Evolutionary conservation across 1,140 invertebrate genomes (phyloP), one percentile per base, ranked within the genome.

Genomic region (Hesperophylax magnus): DNA sequence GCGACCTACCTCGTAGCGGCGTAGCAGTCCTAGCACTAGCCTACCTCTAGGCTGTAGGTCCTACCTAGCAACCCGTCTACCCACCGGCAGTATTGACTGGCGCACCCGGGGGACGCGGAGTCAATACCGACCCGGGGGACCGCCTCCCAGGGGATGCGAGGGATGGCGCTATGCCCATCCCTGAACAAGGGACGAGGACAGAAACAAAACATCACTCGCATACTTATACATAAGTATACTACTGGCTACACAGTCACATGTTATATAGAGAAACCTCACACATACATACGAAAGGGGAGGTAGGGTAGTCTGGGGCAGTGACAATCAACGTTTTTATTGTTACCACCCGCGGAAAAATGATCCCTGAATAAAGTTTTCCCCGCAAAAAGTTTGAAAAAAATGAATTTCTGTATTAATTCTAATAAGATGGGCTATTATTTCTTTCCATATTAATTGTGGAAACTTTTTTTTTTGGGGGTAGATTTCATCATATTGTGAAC

Each of bases 81-180:
- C 77, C 47, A 71, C 77, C 87, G 75, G 52, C 63, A 69, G 80
- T 81, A 81, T 82, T 82, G 84, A 84, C 83, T 84, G 80, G 80
- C 79, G 65, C 84, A 83, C 81, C 84, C 83, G 82, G 80, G 88
- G 82, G 79, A 77, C 75, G 78, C 80, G 87, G 87, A 88, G 87
- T 88, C 87, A 84, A 85, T 86, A 85, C 86, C 86, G 86, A 86
- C 89, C 88, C 89, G 77, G 86, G 89, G 88, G 89, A 90, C 88
- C 88, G 89, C 89, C 89, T 89, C 72, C 72, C 72, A 60, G 24
- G 72, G 72, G 72, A 76, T n/a, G 54, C 58, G 24, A 15, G 56
- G 72, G 72, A 76, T 27, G 72, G 24, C 9, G 54, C 56, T 22
- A 34, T 18, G 1, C 54, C 72, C 56, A 18, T 56, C 54, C 17